Evolutionary conservation across 2,888 invertebrate genomes (phyloP), one percentile per base, ranked within the genome.

Genomic region (Nasonia oneida): DNA sequence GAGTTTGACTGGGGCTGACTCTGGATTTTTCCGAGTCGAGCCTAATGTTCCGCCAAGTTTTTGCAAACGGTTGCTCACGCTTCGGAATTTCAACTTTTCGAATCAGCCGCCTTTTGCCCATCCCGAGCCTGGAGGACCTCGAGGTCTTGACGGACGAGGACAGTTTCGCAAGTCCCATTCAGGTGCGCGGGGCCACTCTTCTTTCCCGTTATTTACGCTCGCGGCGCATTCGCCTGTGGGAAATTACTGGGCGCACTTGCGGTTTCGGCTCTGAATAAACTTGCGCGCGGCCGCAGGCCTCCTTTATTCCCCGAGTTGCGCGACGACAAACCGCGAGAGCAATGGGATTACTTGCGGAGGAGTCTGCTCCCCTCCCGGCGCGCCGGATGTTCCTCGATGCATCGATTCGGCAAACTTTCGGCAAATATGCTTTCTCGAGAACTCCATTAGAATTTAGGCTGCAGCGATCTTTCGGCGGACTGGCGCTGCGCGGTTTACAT

Each of bases 171-270:
- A 64, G 73, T 79, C 61, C 73, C 78, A 73, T 79, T 33, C 50
- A 37, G 37, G n/a, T 10, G 15, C 6, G 39, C 81, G 79, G 42
- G 53, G 42, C 70, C 73, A 74, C 77, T 53, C 47, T n/a, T 37
- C 50, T 23, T 29, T 42, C 33, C 53, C 29, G 74, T 77, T 85
- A 85, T 85, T 85, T 85, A 81, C 77, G 80, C 77, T 81, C 71
- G 77, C 61, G 76, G 81, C 61, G 61, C 76, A 81, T 77, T 85
- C 75, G 81, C 81, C 85, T 85, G 71, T 81, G 76, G 85, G 76
- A 85, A 85, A 81, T 81, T 85, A 85, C 85, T 42, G 57, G 70
- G 64, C 37, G 74, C 76, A n/a, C 14, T 29, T 76, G 53, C 47
- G 53, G 33, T 37, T 82, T 18, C 81, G 50, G 12, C 80, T 57